phyloP scores from a whole-genome alignment of 2,113 vertebrate genomes.

The Festucalex cinctus region DNA sequence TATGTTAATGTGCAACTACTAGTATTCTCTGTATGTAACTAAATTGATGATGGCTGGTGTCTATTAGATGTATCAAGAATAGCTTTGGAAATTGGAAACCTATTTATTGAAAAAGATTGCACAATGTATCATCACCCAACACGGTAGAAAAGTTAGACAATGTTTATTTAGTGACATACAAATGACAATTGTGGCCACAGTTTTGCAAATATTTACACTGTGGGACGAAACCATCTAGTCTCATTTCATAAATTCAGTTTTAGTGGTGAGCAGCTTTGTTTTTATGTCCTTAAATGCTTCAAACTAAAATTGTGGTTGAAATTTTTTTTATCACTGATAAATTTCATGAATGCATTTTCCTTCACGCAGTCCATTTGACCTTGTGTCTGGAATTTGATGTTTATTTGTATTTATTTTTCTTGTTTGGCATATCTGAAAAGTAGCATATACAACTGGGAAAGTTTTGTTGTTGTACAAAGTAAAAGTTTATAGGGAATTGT shows the following conservation, averaged over 20 bases:
- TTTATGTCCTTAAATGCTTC: too few species aligned
- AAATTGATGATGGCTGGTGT: neutral
- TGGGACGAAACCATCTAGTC: neutral
- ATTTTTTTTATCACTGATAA: neutral
- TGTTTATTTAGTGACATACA: neutral
- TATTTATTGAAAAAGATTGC: neutral
- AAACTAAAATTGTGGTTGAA: neutral
- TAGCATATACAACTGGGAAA: too few species aligned
- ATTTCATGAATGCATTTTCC: neutral
- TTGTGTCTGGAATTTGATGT: neutral
- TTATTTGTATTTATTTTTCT: neutral
- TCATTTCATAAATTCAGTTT: neutral
- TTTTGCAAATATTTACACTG: neutral
- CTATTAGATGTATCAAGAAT: neutral
- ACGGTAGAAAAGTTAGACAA: neutral
- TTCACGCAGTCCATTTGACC: neutral
- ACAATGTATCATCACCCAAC: neutral
- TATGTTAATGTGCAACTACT: neutral
- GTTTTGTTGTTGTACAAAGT: too few species aligned
- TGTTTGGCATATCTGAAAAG: too few species aligned
- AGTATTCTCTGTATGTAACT: neutral
- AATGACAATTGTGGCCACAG: neutral
- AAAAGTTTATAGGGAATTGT: too few species aligned
- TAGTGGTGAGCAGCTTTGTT: too few species aligned
- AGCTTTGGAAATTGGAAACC: neutral